These are phyloP conservation scores for Nanorana parkeri DNA, from an alignment of 2,113 vertebrate species.

Conservation along the genomic window DNA sequence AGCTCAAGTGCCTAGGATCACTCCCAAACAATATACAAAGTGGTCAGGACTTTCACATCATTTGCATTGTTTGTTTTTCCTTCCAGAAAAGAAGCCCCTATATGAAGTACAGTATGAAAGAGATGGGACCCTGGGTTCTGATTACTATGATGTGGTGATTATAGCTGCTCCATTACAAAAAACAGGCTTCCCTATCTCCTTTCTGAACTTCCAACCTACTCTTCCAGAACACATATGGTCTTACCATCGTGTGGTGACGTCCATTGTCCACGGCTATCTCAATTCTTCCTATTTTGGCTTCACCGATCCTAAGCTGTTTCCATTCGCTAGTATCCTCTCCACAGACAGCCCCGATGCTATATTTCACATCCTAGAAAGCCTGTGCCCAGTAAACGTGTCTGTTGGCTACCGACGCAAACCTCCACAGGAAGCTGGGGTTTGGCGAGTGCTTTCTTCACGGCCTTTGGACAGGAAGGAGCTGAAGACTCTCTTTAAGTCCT, in stretches of 20 bases:
- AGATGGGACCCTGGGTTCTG: constrained; percentile 68
- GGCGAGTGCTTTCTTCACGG: constrained; percentile 88
- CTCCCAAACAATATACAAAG: too few species aligned
- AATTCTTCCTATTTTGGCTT: constrained; percentile 96
- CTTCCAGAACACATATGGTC: constrained; percentile 72
- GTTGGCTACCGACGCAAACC: constrained; percentile 88
- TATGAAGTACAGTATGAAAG: constrained; percentile 84
- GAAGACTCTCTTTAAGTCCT: constrained; percentile 95
- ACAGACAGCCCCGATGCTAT: constrained; percentile 82
- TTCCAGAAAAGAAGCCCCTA: constrained; percentile 79
- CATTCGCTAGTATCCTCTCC: constrained; percentile 89
- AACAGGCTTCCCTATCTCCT: constrained; percentile 78
- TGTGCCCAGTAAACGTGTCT: constrained; percentile 91
- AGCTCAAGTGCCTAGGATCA: too few species aligned
- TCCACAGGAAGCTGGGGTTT: constrained; percentile 91
- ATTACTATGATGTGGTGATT: constrained; percentile 90
- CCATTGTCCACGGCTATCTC: constrained; percentile 94
- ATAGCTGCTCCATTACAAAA: constrained; percentile 85
- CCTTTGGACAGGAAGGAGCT: constrained; percentile 85
- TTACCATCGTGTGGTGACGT: constrained; percentile 87
- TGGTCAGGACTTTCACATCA: too few species aligned
- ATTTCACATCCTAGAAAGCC: constrained; percentile 87
- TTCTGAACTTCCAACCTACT: constrained; percentile 80
- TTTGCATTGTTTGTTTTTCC: constrained; percentile 39
- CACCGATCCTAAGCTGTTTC: constrained; percentile 92